A percentile compares a stretch with the other conserved stretches of the same genome.
Evolutionary conservation across 2,888 invertebrate genomes (phyloP).

Genomic region (Acanthacorydalis orientalis): DNA sequence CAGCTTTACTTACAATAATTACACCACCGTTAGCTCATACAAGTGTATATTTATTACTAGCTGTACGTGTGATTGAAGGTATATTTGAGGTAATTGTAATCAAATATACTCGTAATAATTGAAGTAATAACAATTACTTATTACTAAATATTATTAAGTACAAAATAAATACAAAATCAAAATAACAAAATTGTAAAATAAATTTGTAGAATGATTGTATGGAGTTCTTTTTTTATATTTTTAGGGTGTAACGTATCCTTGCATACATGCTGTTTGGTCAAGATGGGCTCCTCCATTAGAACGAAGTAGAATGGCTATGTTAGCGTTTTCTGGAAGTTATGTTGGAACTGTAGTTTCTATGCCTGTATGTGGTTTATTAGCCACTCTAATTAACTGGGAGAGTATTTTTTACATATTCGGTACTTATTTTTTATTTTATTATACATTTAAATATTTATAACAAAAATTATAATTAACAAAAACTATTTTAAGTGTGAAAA

Average conservation of each 20-base stretch:
- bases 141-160: no score
- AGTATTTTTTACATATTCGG: slow-evolving; percentile 71
- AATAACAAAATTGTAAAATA: no score
- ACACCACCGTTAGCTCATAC: slow-evolving; percentile 62
- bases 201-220: no score
- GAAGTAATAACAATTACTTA: no score
- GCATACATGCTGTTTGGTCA: slow-evolving; percentile 71
- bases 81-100: slow-evolving; percentile 49
- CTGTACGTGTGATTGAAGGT: slow-evolving; percentile 60
- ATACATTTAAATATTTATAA: slow-evolving; percentile 5
- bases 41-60: slow-evolving; percentile 51
- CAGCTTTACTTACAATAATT: slow-evolving; percentile 61
- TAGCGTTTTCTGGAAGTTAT: slow-evolving; percentile 75
- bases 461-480: background rate
- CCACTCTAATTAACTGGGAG: slow-evolving; percentile 58
- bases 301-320: slow-evolving; percentile 59
- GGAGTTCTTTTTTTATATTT: slow-evolving; percentile 4
- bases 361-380: slow-evolving; percentile 59
- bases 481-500: no score
- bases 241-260: slow-evolving; percentile 61
- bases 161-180: no score
- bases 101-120: no score
- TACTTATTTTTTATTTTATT: slow-evolving; percentile 9
- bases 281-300: slow-evolving; percentile 70
- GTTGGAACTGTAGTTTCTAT: slow-evolving; percentile 72